Conservation (phyloP, 1,140 invertebrate species). For the Acromyrmex charruanus region DNA sequence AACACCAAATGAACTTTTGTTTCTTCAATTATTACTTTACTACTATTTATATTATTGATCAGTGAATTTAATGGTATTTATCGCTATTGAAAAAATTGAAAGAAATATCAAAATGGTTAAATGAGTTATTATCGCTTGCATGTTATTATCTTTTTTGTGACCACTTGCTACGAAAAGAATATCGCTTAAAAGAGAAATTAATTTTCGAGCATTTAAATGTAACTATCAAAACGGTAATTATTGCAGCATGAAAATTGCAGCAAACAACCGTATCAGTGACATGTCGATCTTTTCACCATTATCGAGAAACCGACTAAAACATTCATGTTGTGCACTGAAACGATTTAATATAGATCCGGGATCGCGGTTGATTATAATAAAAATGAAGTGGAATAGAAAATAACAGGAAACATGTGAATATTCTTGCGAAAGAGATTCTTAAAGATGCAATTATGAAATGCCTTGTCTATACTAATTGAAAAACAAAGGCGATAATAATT, state of each 20-base stretch:
- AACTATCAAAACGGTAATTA: constrained; percentile 32
- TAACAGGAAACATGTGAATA: not conserved
- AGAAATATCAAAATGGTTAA: not conserved
- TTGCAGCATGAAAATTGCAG: constrained; percentile 1
- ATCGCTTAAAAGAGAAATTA: constrained; percentile 33
- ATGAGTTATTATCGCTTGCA: not conserved
- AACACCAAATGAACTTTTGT: not conserved
- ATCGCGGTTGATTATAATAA: not conserved
- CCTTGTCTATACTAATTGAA: not conserved
- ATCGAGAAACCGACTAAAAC: not conserved
- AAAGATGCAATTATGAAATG: not conserved
- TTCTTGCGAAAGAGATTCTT: not conserved
- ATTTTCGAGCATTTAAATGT: constrained; percentile 41
- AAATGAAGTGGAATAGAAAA: not conserved
- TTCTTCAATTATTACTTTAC: constrained; percentile 8
- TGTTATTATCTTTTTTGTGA: not conserved
- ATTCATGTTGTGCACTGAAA: constrained; percentile 4
- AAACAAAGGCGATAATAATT: not conserved
- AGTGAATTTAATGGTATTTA: not conserved
- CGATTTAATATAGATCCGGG: not conserved
- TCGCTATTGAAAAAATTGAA: not conserved
- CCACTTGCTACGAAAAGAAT: constrained; percentile 3
- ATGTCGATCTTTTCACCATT: not conserved
- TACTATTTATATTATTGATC: not conserved
- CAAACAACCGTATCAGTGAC: not conserved